phyloP scores from a whole-genome alignment of 2,113 vertebrate species.

The Syngnathoides biaculeatus region DNA sequence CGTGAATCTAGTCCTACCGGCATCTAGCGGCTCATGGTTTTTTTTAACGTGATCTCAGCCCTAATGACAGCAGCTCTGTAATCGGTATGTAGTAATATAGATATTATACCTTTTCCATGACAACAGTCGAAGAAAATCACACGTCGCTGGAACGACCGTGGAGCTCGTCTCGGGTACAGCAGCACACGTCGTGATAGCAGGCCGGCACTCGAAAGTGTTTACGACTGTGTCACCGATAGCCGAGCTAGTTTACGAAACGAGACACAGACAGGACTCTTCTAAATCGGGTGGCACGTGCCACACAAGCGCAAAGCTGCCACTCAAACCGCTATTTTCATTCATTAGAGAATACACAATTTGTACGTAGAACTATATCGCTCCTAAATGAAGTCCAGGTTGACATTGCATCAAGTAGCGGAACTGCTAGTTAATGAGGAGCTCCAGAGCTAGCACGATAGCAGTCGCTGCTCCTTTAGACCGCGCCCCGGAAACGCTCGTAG shows the following conservation, averaged over 20 bases:
- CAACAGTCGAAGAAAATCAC: conserved; percentile 4
- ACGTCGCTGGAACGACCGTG: conserved; percentile 21
- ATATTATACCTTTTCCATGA: conserved; percentile 71
- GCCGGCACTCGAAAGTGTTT: conserved; percentile 1
- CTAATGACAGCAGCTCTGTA: too few species aligned
- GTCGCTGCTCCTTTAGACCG: conserved; percentile 23
- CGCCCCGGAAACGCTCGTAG: conserved; percentile 19
- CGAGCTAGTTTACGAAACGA: conserved; percentile 35
- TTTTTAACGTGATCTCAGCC: neutral
- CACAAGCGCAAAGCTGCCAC: conserved; percentile 21
- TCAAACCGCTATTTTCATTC: conserved; percentile 32
- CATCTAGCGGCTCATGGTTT: conserved; percentile 8
- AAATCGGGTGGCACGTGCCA: neutral
- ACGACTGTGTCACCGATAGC: conserved; percentile 21
- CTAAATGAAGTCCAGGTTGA: neutral
- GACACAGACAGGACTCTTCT: conserved; percentile 19
- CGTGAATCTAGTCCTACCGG: neutral
- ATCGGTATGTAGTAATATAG: neutral
- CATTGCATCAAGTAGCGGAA: conserved; percentile 26
- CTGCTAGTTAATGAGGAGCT: conserved; percentile 26
- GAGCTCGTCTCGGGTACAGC: conserved; percentile 10
- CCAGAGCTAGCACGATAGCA: conserved; percentile 48
- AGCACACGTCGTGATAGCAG: conserved; percentile 31
- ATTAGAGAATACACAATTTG: conserved; percentile 10
- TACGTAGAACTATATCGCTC: neutral